phyloP scores from a whole-genome alignment of 2,888 invertebrate species.

The Melikaiella ostensackeni region DNA sequence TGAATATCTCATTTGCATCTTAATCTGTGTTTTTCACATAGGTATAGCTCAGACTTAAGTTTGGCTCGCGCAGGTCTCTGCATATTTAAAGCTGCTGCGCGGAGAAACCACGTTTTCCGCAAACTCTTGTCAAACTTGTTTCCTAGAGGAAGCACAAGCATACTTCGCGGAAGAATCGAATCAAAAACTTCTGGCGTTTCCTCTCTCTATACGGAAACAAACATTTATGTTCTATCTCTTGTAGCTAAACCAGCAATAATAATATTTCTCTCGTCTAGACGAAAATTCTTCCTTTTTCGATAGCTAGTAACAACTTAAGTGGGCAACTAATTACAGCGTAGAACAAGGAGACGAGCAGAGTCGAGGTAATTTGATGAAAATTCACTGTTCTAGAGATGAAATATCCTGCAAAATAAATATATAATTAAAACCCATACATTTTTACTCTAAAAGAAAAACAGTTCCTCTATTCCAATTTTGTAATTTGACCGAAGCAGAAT shows the following conservation, averaged over 20 bases:
- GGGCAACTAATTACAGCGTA: neutral
- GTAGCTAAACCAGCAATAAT: neutral
- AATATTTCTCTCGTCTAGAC: conserved; percentile 2
- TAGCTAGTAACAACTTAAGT: neutral
- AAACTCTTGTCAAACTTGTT: conserved; percentile 30
- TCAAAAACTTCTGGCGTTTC: conserved; percentile 28
- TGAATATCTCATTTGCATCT: conserved; percentile 20
- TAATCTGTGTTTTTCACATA: neutral
- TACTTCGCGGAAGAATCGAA: conserved; percentile 13
- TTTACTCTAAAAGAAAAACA: no score
- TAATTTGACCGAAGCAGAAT: no score
- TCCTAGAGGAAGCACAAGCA: neutral
- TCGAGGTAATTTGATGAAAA: conserved; percentile 1
- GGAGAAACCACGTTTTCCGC: neutral
- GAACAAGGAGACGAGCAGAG: neutral
- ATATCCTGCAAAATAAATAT: neutral
- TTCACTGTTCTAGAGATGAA: neutral
- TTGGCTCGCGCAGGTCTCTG: neutral
- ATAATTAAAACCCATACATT: no score
- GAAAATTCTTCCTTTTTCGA: conserved; percentile 8
- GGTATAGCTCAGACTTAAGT: conserved; percentile 27
- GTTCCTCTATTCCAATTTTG: no score
- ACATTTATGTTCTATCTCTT: conserved; percentile 22
- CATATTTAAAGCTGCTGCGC: conserved; percentile 26
- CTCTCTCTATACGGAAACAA: conserved; percentile 9